Base-by-base conservation (phyloP, 2,113 vertebrate species). In the Thunnus thynnus region DNA sequence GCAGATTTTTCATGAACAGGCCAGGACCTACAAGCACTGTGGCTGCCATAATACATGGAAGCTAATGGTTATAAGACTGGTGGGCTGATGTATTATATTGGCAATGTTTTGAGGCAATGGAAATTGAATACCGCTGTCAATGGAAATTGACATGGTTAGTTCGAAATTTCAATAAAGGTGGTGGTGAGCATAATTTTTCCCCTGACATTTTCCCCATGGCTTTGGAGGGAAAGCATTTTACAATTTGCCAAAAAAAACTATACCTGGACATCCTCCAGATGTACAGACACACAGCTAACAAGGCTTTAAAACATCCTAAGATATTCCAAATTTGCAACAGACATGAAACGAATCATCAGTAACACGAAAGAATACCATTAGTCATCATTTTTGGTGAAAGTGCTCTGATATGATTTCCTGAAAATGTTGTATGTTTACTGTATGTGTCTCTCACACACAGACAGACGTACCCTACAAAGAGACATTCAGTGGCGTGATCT, bases 401-500 rank as follows among this genome's bases (percentile, higher is more conserved):
- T 57, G 17, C 56, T 48, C 48, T 8, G 16, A 9, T 27, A 9
- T 41, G 47, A 18, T 10, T 25, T 48, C 6, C 41, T 62, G 52
- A 66, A 78, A 75, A 58, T 14, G 14, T 20, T 65, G 30, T 2
- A 7, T 56, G 36, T 14, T 44, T 56, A 20, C 22, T 36, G 7
- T 63, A 16, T 18, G 22, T 47, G n/a, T 63, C 36, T 27, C 11
- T 0, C 13, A 30, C 25, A 46, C 55, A 58, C 20, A 52, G 22
- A 47, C 22, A 52, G 22, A 47, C 22, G 36, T 9, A 62, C 56
- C 56, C 32, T n/a, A 64, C 57, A 72, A 72, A 56, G 73, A 83
- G 54, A 78, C 57, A 72, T 68, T 87, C 22, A 54, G 4, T 50
- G 14, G 72, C 36, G 13, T 75, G 44, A 82, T 78, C 66, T 85